Conservation (phyloP, 2,797 vertebrate genomes). For the Artibeus lituratus region DNA sequence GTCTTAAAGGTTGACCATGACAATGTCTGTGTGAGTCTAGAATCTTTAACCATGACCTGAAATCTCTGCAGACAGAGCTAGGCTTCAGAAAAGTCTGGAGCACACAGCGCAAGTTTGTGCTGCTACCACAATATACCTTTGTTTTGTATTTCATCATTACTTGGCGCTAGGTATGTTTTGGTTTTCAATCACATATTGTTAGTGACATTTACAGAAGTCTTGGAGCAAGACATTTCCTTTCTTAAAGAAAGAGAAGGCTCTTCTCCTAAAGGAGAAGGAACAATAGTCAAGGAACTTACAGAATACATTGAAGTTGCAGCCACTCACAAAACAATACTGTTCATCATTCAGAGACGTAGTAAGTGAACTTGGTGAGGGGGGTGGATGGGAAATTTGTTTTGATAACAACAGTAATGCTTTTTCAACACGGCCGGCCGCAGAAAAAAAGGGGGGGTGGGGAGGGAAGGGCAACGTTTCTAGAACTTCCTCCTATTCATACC, state of each 20-base stretch:
- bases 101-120: not conserved
- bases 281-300: constrained; percentile 15
- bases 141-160: not conserved
- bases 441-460: not conserved
- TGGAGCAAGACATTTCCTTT: not conserved
- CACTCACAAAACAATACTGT: not conserved
- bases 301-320: not conserved
- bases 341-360: not conserved
- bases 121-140: not conserved
- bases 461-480: not conserved
- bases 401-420: not conserved
- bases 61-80: not conserved
- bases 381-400: constrained; percentile 17
- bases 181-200: not conserved
- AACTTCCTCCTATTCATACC: not conserved
- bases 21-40: not conserved
- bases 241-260: not conserved
- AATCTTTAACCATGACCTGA: not conserved
- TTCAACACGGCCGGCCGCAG: not conserved
- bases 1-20: not conserved
- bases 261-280: constrained; percentile 6
- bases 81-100: not conserved
- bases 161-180: constrained; percentile 9
- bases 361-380: not conserved
- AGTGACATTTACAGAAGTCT: not conserved